phyloP scores from a whole-genome alignment of 2,888 invertebrate species.

The Invenusta paracnida region DNA sequence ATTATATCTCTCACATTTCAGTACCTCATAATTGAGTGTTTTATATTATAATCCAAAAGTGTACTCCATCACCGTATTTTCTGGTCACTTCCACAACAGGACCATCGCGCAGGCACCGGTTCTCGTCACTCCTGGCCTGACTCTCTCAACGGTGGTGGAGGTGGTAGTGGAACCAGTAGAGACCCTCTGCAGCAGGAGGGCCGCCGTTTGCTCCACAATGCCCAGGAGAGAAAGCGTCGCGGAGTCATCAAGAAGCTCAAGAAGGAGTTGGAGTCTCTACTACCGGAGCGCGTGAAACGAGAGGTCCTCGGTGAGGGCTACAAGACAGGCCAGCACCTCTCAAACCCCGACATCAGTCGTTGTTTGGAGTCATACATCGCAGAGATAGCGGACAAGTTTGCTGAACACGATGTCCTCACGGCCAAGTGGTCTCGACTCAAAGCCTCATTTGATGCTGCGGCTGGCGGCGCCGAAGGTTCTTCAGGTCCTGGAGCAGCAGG shows the following conservation, averaged over 20 bases:
- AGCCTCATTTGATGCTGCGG: background rate
- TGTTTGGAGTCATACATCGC: background rate
- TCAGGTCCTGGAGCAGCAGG: background rate
- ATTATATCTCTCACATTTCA: too few species aligned
- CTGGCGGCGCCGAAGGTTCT: background rate
- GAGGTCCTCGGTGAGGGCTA: background rate
- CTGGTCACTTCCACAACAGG: too few species aligned
- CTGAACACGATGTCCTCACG: background rate
- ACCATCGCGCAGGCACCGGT: too few species aligned
- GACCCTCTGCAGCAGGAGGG: background rate
- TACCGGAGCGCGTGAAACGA: background rate
- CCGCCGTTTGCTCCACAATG: background rate
- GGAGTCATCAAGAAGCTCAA: background rate
- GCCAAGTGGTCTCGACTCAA: background rate
- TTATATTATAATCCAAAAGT: too few species aligned
- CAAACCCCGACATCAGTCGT: background rate
- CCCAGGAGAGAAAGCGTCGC: background rate
- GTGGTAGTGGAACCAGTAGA: background rate
- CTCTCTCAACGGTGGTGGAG: background rate
- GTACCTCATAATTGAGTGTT: too few species aligned
- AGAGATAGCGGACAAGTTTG: slow-evolving; percentile 14
- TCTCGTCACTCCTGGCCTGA: background rate
- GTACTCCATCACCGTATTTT: too few species aligned
- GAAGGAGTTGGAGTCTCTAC: background rate
- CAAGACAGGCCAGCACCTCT: background rate